Base-by-base conservation (phyloP, 1,140 invertebrate genomes). In the Phthorimaea operculella region DNA sequence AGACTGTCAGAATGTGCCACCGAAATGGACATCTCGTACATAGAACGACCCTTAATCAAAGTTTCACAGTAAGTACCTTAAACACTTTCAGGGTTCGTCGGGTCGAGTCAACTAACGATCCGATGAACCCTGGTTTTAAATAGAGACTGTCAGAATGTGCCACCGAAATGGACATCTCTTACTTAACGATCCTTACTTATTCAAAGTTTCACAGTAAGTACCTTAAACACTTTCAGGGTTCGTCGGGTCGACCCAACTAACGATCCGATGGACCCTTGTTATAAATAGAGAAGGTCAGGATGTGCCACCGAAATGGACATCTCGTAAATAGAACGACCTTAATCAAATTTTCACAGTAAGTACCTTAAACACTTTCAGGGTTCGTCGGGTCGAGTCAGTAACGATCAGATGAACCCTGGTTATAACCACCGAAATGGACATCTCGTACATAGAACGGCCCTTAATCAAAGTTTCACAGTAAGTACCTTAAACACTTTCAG, bases 71-170 rank as follows among this genome's bases (percentile, higher is more conserved):
- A 58, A 74, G 75, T 66, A 45, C n/a, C n/a, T n/a, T n/a, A n/a
- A n/a, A n/a, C n/a, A n/a, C n/a, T n/a, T n/a, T n/a, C n/a, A n/a
- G n/a, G n/a, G n/a, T n/a, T n/a, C n/a, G n/a, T n/a, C n/a, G n/a
- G n/a, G n/a, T n/a, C n/a, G n/a, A n/a, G n/a, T n/a, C n/a, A n/a
- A n/a, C n/a, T n/a, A n/a, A n/a, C n/a, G n/a, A n/a, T n/a, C n/a
- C n/a, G n/a, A n/a, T n/a, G n/a, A n/a, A 8, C n/a, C n/a, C 73
- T 0, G 80, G 80, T 51, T 83, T 77, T 54, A 83, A 80, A 39
- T 47, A 65, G 9, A 66, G 62, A 11, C 69, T 83, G 11, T 83
- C 79, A 0, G 68, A 80, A 10, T 83, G 79, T 39, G 54, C 67
- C n/a, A n/a, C n/a, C 0, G 74, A 80, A 28, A 61, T 79, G 28